Conservation (phyloP, 2,888 invertebrate species). For the Drosophila cognata region DNA sequence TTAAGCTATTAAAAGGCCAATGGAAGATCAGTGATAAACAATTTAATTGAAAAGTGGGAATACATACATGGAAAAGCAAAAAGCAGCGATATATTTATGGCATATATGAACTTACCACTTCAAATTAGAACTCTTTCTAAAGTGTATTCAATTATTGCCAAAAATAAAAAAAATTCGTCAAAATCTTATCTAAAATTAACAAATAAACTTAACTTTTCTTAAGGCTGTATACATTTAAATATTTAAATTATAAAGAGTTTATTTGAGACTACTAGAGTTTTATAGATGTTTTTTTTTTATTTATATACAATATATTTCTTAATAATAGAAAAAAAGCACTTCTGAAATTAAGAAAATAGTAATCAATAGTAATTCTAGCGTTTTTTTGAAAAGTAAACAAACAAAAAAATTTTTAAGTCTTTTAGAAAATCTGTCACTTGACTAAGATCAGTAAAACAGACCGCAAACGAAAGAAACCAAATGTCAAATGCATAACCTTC, state of each 20-base stretch:
- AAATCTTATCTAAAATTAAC: background rate
- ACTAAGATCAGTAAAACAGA: background rate
- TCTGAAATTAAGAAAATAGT: background rate
- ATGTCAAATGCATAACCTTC: background rate
- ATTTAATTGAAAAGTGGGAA: slow-evolving; percentile 18
- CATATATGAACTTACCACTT: background rate
- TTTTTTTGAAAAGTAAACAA: background rate
- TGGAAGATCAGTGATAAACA: slow-evolving; percentile 1
- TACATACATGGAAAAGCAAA: too few species aligned
- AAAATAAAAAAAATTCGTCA: background rate
- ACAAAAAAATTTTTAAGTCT: background rate
- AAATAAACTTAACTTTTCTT: background rate
- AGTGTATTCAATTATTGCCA: background rate
- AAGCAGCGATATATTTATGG: background rate
- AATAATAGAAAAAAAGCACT: background rate
- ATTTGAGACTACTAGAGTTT: background rate
- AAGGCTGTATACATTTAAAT: background rate
- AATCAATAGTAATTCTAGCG: background rate
- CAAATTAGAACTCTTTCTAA: background rate
- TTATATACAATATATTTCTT: background rate
- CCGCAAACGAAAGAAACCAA: background rate
- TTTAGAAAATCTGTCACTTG: background rate
- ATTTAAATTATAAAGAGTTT: background rate
- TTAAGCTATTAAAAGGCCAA: background rate
- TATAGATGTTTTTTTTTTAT: background rate